Evolutionary conservation across 2,888 invertebrate species (phyloP), one percentile per base, ranked within the genome.

Genomic region (Scaeva pyrastri): DNA sequence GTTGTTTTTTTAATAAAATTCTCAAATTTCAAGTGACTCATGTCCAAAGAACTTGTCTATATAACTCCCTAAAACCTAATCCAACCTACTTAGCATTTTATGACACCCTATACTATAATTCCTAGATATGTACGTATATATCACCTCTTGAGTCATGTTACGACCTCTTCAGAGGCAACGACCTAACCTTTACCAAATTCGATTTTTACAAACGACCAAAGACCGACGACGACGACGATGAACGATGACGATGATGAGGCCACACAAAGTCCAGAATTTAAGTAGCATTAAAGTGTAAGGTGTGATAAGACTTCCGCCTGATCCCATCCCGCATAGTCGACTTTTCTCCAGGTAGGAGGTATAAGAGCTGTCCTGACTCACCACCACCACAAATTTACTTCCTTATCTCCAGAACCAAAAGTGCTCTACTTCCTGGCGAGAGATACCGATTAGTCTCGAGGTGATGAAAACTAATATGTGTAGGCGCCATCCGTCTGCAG

Each of bases 381-480:
- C 68, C 66, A 12, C n/a, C n/a, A n/a, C n/a, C n/a, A 50, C 31
- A 41, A 31, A 68, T 60, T 14, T 41, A 11, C 23, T 48, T 68
- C 60, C 64, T 83, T 77, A 77, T 83, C 77, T 73, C 21, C 6
- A 14, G 8, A 66, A 43, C 19, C 21, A 50, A 60, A 62, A 73
- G 39, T 62, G 77, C 77, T 83, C 82, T 83, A 73, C 73, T 83
- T 83, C 82, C 77, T 73, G 82, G 16, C n/a, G 58, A 43, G 58
- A 43, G 56, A 39, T 26, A n/a, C 39, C 73, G 72, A 80, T 80
- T 68, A 73, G 77, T 73, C 39, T 66, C 55, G 14, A 52, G 66
- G 48, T 83, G 82, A 83, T 68, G 77, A 83, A 66, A 76, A 72
- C 72, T 16, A 72, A 82, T 31, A 31, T 72, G 72, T 72, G 72